Evolutionary conservation across 2,113 vertebrate genomes (phyloP).

Genomic region (Scomber scombrus): DNA sequence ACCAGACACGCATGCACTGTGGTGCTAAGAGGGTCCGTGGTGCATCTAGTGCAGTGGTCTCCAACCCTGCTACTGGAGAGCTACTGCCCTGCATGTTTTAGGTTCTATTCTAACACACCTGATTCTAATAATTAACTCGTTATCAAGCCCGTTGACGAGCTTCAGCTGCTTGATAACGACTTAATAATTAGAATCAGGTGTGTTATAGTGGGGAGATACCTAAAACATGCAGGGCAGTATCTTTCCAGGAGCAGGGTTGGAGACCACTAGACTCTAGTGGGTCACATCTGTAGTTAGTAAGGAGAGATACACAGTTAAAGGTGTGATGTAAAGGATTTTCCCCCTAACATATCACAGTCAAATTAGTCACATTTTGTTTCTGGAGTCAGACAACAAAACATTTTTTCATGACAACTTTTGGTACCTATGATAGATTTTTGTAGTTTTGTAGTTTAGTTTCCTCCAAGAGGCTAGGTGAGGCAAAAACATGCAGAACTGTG

Average conservation of each 20-base stretch:
- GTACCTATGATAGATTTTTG: neutral
- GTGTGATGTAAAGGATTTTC: constrained; percentile 52
- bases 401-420: neutral
- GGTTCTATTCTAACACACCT: too few relatives aligned
- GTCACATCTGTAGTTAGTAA: constrained; percentile 51
- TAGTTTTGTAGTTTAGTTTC: neutral
- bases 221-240: too few relatives aligned
- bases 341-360: constrained; percentile 22
- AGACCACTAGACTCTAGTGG: constrained; percentile 1
- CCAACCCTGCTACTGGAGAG: neutral
- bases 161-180: too few relatives aligned
- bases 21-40: neutral
- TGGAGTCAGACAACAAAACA: neutral
- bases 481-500: neutral
- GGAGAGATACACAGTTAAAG: constrained; percentile 61
- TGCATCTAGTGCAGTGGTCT: neutral
- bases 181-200: too few relatives aligned
- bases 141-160: too few relatives aligned
- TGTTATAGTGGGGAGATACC: too few relatives aligned
- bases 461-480: neutral
- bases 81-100: too few relatives aligned
- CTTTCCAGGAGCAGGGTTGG: too few relatives aligned
- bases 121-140: too few relatives aligned
- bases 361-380: neutral
- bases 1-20: constrained; percentile 61